Base-by-base conservation (phyloP, 2,888 invertebrate genomes). In the Zaprionus lineosus region DNA sequence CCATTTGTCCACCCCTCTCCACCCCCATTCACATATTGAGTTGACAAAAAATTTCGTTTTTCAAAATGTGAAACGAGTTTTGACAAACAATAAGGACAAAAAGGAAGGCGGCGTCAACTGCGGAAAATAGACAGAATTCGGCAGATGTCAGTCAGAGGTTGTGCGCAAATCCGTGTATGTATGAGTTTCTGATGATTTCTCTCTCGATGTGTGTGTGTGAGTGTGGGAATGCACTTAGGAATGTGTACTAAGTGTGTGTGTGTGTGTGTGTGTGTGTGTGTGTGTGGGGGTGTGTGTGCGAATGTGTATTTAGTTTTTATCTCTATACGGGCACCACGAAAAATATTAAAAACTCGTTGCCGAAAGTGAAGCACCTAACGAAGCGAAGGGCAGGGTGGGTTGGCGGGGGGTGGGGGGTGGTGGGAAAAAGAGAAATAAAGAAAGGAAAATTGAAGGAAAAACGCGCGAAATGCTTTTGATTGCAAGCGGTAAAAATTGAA, bases 301-400 rank as follows among this genome's bases (percentile, higher is more conserved):
- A 33, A 9, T 14, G 7, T 31, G 15, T 37, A 9, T 18, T 16
- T 21, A 21, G 31, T 14, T 47, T 43, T 52, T 48, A 50, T 52
- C 37, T 29, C 19, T 26, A 11, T 11, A 9, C n/a, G 12, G 14
- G 15, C 29, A 29, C 19, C 26, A n/a, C 34, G 40, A 29, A 44
- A 68, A 69, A 69, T 50, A 51, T 59, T 53, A 36, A 64, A 69
- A 63, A 47, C 21, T 68, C 44, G 15, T 52, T 56, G 63, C 26
- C 15, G 6, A 63, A 69, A 64, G 39, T 60, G 52, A 19, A 26
- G 15, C 28, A 60, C 12, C 14, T 12, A 34, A 14, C 29, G 33
- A 29, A 0, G 16, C 1, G 21, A 40, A 48, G n/a, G n/a, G n/a
- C n/a, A n/a, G n/a, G n/a, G n/a, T n/a, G n/a, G n/a, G n/a, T n/a